A percentile compares a stretch with the other conserved stretches of the same genome.
Conservation (phyloP, 2,113 vertebrate species). For the Porphyrio hochstetteri region DNA sequence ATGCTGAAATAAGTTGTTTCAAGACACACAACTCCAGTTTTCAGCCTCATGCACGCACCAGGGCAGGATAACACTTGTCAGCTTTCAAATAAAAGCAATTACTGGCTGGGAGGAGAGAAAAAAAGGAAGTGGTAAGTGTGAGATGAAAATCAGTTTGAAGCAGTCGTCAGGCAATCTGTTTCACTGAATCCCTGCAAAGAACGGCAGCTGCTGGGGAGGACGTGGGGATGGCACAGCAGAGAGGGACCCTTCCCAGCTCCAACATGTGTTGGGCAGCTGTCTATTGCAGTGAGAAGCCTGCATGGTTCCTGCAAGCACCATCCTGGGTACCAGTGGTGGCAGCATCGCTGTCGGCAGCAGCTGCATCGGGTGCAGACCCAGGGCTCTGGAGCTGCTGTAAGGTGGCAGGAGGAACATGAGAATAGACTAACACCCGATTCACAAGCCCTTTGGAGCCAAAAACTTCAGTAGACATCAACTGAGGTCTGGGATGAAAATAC, state of each 20-base stretch:
- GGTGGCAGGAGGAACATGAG: background rate
- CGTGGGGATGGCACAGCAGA: accelerated
- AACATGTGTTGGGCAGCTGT: accelerated
- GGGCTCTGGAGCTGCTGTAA: accelerated
- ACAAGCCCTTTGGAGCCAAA: background rate
- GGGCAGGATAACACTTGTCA: slow-evolving; percentile 49
- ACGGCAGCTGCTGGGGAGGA: background rate
- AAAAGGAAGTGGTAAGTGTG: background rate
- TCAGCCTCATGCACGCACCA: background rate
- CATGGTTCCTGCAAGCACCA: background rate
- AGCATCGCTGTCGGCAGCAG: background rate
- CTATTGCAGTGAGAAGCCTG: accelerated
- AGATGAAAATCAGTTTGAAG: background rate
- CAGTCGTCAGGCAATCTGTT: background rate
- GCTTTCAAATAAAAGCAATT: slow-evolving; percentile 60
- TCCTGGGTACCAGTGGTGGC: background rate
- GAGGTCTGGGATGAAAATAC: background rate
- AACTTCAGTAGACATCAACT: background rate
- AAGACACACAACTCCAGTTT: slow-evolving; percentile 26
- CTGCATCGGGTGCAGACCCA: accelerated
- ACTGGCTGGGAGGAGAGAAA: background rate
- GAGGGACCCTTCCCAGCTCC: accelerated
- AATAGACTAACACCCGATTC: accelerated
- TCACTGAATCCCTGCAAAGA: background rate
- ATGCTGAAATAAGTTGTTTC: slow-evolving; percentile 41